Evolutionary conservation across 2,113 vertebrate genomes (phyloP), one percentile per base, ranked within the genome.

Genomic region (Corythoichthys intestinalis): DNA sequence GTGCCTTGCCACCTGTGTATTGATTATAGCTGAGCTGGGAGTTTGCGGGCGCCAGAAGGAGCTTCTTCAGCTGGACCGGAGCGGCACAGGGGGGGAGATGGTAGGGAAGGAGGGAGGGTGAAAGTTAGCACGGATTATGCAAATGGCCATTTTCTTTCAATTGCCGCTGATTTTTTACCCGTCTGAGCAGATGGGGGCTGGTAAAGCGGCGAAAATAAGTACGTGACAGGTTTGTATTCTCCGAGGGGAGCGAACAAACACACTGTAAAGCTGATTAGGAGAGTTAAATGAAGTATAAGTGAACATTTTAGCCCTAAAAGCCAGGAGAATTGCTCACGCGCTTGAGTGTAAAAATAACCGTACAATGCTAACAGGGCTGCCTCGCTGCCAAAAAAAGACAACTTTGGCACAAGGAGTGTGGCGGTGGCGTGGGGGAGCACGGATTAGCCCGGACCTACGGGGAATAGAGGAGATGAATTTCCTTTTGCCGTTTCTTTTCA

Each of bases 21-120:
- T 98, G 96, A 94, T 96, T 95, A 92, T 98, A 99, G 94, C 94
- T 96, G 91, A 98, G 94, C 92, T 99, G 97, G 91, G 94, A 95
- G 92, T 98, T 98, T 86, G 96, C 94, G 56, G 97, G 97, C 78
- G 97, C 97, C 94, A 98, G 91, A 91, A 99, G 94, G 90, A 99
- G 95, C 93, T 98, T 98, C 95, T 97, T 99, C 92, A 99, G 94
- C 97, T 99, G 89, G 74, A 74, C 75, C 74, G 80, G 82, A 75
- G 87, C 79, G 72, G 60, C 48, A 66, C 56, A 35, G 58, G 46
- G 41, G 65, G 65, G 46, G 64, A 17, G 8, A 50, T 2, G 58
- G 47, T 44, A 48, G 66, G 64, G 48, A 62, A 20, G 5, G 49
- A n/a, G n/a, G 44, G 64, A n/a, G 20, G 41, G 6, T 44, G 41